Evolutionary conservation across 2,797 vertebrate species (phyloP).

Genomic region (Cirrhinus molitorella): DNA sequence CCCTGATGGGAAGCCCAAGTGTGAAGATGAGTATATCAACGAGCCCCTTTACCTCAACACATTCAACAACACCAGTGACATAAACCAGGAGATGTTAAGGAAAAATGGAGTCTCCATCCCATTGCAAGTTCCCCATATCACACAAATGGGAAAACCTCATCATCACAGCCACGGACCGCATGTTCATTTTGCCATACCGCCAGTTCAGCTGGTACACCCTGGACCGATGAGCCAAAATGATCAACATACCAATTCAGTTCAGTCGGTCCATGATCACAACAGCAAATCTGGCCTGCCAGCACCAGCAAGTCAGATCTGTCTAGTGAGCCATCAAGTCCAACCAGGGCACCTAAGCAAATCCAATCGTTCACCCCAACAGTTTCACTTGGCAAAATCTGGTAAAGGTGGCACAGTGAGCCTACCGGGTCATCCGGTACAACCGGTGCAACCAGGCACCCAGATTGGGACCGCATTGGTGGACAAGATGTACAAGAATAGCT

Average conservation of each 20-base stretch:
- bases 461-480: conserved; percentile 72
- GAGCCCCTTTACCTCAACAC: conserved; percentile 96
- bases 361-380: conserved; percentile 40
- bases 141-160: conserved; percentile 73
- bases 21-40: conserved; percentile 92
- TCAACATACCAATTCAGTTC: conserved; percentile 68
- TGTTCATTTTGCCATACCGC: conserved; percentile 71
- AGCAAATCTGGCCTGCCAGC: conserved; percentile 70
- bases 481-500: conserved; percentile 93
- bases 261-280: conserved; percentile 74
- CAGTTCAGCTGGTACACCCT: conserved; percentile 71
- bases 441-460: conserved; percentile 63
- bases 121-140: conserved; percentile 68
- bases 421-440: conserved; percentile 65
- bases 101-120: conserved; percentile 85
- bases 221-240: conserved; percentile 65
- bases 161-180: conserved; percentile 68
- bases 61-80: conserved; percentile 83
- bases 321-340: conserved; percentile 52
- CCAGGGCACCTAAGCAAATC: conserved; percentile 67
- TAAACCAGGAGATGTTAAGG: conserved; percentile 85
- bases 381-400: conserved; percentile 70
- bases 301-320: conserved; percentile 65
- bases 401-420: conserved; percentile 64
- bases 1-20: conserved; percentile 84